Conservation (phyloP, 2,888 invertebrate species). For the Pristionchus entomophagus region DNA sequence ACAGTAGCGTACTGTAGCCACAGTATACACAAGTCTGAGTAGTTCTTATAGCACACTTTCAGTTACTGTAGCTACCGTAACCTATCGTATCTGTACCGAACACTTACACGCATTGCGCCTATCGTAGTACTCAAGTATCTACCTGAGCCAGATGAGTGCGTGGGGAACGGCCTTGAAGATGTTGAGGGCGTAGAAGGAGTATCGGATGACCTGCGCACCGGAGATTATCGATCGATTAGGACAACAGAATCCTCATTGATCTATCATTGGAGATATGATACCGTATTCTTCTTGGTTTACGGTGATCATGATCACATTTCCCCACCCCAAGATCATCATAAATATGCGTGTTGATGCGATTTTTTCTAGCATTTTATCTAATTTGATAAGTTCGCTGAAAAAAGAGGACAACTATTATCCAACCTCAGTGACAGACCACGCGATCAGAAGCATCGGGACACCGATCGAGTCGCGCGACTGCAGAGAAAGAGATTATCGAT, state of each 20-base stretch:
- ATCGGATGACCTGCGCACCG: slow-evolving; percentile 84
- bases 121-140: too few species aligned
- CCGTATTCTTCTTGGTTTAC: too few species aligned
- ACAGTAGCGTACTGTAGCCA: not conserved
- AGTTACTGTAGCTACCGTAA: not conserved
- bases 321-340: too few species aligned
- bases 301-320: too few species aligned
- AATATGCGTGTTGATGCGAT: too few species aligned
- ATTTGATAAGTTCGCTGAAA: not conserved
- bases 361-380: too few species aligned
- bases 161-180: slow-evolving; percentile 86
- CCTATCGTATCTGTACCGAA: not conserved
- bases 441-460: slow-evolving; percentile 86
- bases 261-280: too few species aligned
- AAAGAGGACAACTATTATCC: too few species aligned
- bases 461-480: slow-evolving; percentile 83
- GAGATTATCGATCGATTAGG: too few species aligned
- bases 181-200: slow-evolving; percentile 89
- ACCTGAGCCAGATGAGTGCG: slow-evolving; percentile 83
- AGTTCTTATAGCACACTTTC: not conserved
- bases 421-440: slow-evolving; percentile 96
- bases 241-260: too few species aligned
- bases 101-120: too few species aligned
- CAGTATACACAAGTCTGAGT: too few species aligned
- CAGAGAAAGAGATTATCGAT: not conserved